These are phyloP conservation scores for Trichogramma dendrolimi DNA, from an alignment of 2,888 invertebrate species.

Conservation along the genomic window DNA sequence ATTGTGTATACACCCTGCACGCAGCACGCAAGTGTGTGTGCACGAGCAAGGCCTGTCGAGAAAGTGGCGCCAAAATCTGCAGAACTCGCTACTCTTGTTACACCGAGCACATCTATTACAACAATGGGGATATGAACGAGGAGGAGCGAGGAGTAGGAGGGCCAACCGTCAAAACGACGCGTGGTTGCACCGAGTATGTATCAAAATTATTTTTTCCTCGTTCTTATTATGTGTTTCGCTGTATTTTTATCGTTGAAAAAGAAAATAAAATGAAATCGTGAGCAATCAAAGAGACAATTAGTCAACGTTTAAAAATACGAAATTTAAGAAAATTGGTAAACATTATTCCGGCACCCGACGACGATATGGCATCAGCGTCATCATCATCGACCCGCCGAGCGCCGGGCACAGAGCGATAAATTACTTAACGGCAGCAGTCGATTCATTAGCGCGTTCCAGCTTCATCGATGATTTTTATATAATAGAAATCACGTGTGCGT, in stretches of 20 bases:
- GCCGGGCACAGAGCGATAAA: no score
- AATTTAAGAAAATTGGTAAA: background rate
- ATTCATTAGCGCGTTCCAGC: no score
- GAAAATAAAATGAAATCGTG: no score
- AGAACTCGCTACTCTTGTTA: conserved; percentile 42
- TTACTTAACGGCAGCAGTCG: no score
- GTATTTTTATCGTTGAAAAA: no score
- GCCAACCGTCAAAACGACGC: conserved; percentile 30
- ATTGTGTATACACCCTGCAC: background rate
- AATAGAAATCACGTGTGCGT: no score
- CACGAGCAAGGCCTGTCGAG: conserved; percentile 42
- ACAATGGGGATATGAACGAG: background rate
- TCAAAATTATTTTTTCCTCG: background rate
- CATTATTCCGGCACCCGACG: no score
- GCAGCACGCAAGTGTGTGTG: conserved; percentile 42
- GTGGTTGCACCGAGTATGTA: conserved; percentile 44
- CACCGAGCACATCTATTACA: conserved; percentile 38
- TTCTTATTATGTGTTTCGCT: background rate
- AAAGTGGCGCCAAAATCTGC: conserved; percentile 39
- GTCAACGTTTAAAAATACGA: background rate
- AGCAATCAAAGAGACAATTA: background rate
- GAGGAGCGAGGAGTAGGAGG: conserved; percentile 25
- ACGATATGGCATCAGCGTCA: no score
- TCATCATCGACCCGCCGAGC: no score
- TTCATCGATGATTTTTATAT: no score